Evolutionary conservation across 2,797 vertebrate genomes (phyloP), one percentile per base, ranked within the genome.

Genomic region (Hipposideros larvatus): DNA sequence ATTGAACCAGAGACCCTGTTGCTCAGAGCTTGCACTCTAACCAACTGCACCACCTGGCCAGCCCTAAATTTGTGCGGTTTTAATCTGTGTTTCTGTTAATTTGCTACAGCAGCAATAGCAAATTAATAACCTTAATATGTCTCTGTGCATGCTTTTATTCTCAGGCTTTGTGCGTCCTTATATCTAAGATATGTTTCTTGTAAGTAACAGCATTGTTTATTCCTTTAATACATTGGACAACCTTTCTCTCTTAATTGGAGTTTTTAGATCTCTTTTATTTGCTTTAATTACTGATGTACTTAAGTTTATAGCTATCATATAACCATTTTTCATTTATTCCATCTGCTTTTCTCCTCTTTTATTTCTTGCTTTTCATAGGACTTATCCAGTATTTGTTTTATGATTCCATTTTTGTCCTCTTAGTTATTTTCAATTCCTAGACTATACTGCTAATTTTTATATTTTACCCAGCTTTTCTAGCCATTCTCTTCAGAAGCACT

Each of bases 351-450:
- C 77, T 61, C 31, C 6, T 26, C 55, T 68, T 85, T 75, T n/a
- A 90, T 74, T 78, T 86, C 34, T 88, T 91, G 37, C 9, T 91
- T 57, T 75, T 70, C 31, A 65, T 95, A 94, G 26, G 11, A 59
- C 73, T 37, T 41, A 74, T 75, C 24, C 16, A 71, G 10, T 86
- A 37, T 55, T 73, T 94, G 53, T 53, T 79, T 79, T 74, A 74
- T 89, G 68, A 75, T 82, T 71, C 4, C 15, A 57, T n/a, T 91
- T 89, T 86, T 73, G 1, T 83, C 51, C 18, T 74, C 53, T 93
- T 85, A 51, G 19, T 15, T 66, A 61, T 48, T 78, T 94, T 55
- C 2, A 87, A 22, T 95, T 86, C 24, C 26, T 73, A 82, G 41
- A 55, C 7, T 13, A 68, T 48, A 48, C 5, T 11, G 8, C 55